These are phyloP conservation scores for Cantharis lateralis DNA, from an alignment of 2,888 invertebrate genomes.

Conservation along the genomic window DNA sequence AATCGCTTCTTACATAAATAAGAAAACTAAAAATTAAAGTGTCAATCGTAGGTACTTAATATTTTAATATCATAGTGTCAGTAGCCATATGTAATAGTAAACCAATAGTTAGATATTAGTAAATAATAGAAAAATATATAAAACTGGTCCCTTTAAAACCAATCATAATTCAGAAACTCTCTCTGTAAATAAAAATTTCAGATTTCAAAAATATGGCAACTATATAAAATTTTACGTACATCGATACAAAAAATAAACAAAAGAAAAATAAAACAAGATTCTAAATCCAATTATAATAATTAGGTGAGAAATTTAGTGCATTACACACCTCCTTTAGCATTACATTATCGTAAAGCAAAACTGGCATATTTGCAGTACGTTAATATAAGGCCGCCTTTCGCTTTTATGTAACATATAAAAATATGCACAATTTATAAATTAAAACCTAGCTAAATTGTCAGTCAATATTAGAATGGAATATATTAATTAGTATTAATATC, in stretches of 20 bases:
- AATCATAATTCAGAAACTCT: conserved; percentile 41
- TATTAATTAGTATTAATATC: conserved; percentile 41
- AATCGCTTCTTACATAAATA: conserved; percentile 40
- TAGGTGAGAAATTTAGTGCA: conserved; percentile 23
- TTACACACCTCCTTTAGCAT: conserved; percentile 17
- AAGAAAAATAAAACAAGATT: conserved; percentile 19
- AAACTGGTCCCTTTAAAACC: conserved; percentile 52
- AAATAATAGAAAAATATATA: conserved; percentile 41
- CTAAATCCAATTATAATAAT: conserved; percentile 19
- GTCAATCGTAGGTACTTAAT: conserved; percentile 11
- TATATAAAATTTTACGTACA: conserved; percentile 36
- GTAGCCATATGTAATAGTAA: conserved; percentile 21
- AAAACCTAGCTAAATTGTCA: conserved; percentile 44
- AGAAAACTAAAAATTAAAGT: conserved; percentile 18
- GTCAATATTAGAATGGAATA: conserved; percentile 41
- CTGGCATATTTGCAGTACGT: conserved; percentile 43
- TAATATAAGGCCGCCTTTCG: conserved; percentile 19
- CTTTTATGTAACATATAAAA: conserved; percentile 44
- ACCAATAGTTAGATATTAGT: conserved; percentile 24
- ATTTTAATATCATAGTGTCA: conserved; percentile 29
- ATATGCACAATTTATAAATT: conserved; percentile 49
- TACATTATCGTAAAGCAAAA: conserved; percentile 38
- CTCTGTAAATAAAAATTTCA: conserved; percentile 35
- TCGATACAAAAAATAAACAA: conserved; percentile 22
- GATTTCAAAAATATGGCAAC: conserved; percentile 37